Conservation (phyloP, 2,797 vertebrate species). For the Chaetophractus vellerosus region DNA sequence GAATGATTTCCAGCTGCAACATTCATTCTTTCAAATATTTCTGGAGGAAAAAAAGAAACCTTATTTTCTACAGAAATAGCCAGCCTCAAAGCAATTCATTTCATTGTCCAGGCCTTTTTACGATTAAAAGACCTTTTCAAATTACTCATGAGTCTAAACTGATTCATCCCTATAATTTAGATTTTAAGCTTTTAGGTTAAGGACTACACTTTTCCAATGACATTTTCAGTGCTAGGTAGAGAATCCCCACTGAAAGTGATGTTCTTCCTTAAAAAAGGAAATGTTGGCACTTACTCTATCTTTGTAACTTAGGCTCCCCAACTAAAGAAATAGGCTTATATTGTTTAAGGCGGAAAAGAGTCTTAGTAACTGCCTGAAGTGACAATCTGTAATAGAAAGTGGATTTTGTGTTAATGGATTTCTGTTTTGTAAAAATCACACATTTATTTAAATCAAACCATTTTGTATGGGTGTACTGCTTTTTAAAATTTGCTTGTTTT, state of each 20-base stretch:
- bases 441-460: slow-evolving; percentile 66
- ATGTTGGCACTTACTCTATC: slow-evolving; percentile 59
- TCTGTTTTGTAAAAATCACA: slow-evolving; percentile 70
- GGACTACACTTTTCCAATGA: slow-evolving; percentile 73
- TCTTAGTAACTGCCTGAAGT: slow-evolving; percentile 68
- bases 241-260: slow-evolving; percentile 62
- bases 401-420: slow-evolving; percentile 49
- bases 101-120: slow-evolving; percentile 71
- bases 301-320: slow-evolving; percentile 70
- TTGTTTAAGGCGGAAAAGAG: slow-evolving; percentile 49
- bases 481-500: slow-evolving; percentile 52
- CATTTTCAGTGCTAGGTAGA: slow-evolving; percentile 69
- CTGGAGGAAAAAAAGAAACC: neutral
- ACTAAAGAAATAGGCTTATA: slow-evolving; percentile 64
- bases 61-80: slow-evolving; percentile 73
- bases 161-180: slow-evolving; percentile 75
- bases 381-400: slow-evolving; percentile 38
- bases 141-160: slow-evolving; percentile 79
- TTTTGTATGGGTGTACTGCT: slow-evolving; percentile 5
- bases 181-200: slow-evolving; percentile 82
- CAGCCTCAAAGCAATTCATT: slow-evolving; percentile 64
- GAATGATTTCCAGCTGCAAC: slow-evolving; percentile 62
- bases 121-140: slow-evolving; percentile 76
- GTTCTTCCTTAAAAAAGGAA: slow-evolving; percentile 67
- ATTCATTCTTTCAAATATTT: slow-evolving; percentile 70